Percentiles rank a stretch among this genome's conserved stretches.
Conservation (phyloP, 2,113 vertebrate species). For the Microcebus ravelobensis region DNA sequence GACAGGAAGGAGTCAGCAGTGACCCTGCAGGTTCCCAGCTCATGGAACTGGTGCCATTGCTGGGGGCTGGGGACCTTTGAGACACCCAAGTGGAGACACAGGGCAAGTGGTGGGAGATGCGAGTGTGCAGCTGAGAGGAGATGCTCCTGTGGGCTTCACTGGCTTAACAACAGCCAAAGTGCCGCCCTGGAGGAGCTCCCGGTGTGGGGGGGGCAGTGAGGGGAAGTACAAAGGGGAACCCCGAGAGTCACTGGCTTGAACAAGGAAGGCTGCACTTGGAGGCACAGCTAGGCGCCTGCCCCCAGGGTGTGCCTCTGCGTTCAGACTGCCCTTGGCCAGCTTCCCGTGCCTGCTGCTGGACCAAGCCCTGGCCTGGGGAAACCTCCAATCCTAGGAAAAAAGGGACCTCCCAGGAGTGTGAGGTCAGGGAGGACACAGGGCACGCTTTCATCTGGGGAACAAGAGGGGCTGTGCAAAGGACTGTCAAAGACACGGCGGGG, state of each 20-base stretch:
- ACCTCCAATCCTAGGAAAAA: neutral
- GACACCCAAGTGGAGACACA: neutral
- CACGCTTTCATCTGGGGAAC: neutral
- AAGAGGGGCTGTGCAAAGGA: neutral
- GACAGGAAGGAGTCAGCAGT: neutral
- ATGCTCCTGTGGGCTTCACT: accelerated
- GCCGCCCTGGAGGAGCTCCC: neutral
- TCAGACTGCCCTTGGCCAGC: neutral
- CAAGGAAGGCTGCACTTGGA: neutral
- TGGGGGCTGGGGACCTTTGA: neutral
- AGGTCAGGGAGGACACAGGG: neutral
- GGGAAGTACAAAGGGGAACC: accelerated
- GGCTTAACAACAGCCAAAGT: neutral
- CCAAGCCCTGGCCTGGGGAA: neutral
- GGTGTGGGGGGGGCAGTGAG: too few relatives aligned
- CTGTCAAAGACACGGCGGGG: neutral
- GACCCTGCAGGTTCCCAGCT: neutral
- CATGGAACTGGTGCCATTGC: accelerated
- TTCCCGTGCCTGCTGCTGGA: neutral
- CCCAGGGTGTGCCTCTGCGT: neutral
- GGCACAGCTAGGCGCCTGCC: neutral
- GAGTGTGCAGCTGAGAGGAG: neutral
- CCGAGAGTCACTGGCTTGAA: neutral
- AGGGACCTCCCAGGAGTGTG: neutral
- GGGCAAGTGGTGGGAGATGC: neutral